phyloP scores from a whole-genome alignment of 2,888 invertebrate species.

The Ischnus inquisitorius region DNA sequence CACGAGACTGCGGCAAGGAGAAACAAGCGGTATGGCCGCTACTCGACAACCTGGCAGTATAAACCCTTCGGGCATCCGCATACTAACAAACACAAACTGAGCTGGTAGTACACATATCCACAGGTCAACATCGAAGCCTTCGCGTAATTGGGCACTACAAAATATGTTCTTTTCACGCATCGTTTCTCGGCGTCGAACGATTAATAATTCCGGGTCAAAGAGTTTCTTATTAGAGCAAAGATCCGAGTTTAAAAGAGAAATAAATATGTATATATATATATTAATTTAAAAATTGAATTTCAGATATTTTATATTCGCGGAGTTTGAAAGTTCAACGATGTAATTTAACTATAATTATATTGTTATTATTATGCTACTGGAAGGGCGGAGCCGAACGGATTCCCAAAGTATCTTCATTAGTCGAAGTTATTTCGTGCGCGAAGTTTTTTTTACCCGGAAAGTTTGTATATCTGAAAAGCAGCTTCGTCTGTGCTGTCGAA shows the following conservation, averaged over 20 bases:
- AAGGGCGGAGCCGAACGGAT: background rate
- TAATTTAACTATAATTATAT: background rate
- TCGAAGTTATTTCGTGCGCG: background rate
- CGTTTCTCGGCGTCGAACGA: background rate
- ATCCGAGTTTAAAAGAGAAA: background rate
- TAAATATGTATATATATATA: no score
- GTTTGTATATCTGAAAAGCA: background rate
- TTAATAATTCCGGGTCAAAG: background rate
- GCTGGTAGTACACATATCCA: background rate
- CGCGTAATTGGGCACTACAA: background rate
- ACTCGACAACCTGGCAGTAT: background rate
- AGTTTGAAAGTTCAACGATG: background rate
- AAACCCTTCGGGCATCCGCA: conserved; percentile 5
- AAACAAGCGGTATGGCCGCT: background rate
- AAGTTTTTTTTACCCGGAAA: background rate
- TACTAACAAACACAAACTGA: background rate
- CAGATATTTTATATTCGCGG: background rate
- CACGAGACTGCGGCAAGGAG: conserved; percentile 20
- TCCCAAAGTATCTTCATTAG: background rate
- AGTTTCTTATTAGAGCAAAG: background rate
- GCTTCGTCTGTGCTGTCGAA: background rate
- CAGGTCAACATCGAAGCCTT: conserved; percentile 17
- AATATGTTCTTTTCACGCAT: background rate
- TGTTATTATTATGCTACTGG: background rate
- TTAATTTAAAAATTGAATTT: no score